Evolutionary conservation across 2,888 invertebrate species (phyloP).

Genomic region (Strigamia transsilvanica): DNA sequence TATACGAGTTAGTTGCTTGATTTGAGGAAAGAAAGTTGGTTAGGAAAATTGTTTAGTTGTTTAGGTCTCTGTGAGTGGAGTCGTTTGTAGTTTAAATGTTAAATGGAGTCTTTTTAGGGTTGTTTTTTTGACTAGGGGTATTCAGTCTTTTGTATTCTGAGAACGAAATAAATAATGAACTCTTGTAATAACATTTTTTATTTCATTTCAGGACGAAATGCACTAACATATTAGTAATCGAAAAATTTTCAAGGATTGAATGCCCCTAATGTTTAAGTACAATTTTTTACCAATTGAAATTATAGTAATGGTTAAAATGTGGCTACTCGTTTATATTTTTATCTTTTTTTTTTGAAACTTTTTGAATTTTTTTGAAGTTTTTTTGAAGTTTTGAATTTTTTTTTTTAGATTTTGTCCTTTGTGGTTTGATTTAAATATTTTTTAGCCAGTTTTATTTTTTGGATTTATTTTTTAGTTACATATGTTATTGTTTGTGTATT

Average conservation of each 20-base stretch:
- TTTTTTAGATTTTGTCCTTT: neutral
- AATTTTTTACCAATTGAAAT: conserved; percentile 6
- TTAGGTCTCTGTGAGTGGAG: neutral
- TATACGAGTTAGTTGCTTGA: neutral
- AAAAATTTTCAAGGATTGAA: conserved; percentile 8
- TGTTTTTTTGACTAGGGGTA: neutral
- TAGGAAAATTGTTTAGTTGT: neutral
- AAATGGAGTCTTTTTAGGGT: neutral
- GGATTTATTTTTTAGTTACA: neutral
- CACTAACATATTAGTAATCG: neutral
- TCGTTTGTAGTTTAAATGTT: neutral
- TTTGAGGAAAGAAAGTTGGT: neutral
- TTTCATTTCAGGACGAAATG: conserved; percentile 26
- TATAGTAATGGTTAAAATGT: neutral
- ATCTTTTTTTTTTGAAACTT: no score
- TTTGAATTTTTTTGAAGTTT: neutral
- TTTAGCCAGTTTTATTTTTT: neutral
- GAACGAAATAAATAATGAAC: neutral
- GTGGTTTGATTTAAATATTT: neutral
- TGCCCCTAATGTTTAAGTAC: conserved; percentile 1
- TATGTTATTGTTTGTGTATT: neutral
- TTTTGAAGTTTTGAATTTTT: neutral
- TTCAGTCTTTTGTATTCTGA: neutral
- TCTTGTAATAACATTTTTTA: neutral
- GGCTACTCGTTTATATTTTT: neutral